Percentiles rank a stretch among this genome's conserved stretches.
Conservation (phyloP, 2,797 vertebrate genomes). For the Ara ararauna region DNA sequence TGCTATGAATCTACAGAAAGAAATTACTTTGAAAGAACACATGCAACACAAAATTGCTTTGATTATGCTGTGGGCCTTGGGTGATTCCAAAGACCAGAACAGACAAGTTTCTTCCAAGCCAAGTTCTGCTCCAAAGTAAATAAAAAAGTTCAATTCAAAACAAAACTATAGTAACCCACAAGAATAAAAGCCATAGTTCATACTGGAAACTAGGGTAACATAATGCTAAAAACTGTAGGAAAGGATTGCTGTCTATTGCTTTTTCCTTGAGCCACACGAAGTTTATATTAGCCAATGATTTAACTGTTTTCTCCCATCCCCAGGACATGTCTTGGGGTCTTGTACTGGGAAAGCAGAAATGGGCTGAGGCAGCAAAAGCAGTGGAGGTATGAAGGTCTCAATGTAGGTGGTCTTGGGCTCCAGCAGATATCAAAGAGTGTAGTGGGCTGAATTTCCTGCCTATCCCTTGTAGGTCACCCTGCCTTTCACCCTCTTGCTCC, state of each 20-base stretch:
- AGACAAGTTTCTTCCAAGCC: neutral
- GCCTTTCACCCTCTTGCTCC: neutral
- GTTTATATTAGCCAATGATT: neutral
- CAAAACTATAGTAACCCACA: neutral
- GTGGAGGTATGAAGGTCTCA: neutral
- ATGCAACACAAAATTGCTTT: neutral
- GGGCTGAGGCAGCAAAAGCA: neutral
- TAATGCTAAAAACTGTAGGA: neutral
- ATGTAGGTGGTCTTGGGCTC: slow-evolving; percentile 7
- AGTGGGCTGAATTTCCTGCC: neutral
- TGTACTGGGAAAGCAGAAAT: slow-evolving; percentile 3
- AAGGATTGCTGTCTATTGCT: neutral
- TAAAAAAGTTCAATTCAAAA: neutral
- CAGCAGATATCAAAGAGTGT: neutral
- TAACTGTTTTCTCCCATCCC: slow-evolving; percentile 6
- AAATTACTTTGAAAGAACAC: neutral
- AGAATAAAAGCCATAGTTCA: neutral
- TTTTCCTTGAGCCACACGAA: neutral
- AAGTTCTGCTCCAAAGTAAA: slow-evolving; percentile 36
- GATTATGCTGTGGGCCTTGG: neutral
- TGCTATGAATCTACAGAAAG: neutral
- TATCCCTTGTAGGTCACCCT: neutral
- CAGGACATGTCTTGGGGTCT: neutral
- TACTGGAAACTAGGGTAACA: neutral
- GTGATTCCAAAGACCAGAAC: neutral